Percentiles rank a stretch among this genome's conserved stretches.
Evolutionary conservation across 2,888 invertebrate species (phyloP).

Genomic region (Dichetophora obliterata): DNA sequence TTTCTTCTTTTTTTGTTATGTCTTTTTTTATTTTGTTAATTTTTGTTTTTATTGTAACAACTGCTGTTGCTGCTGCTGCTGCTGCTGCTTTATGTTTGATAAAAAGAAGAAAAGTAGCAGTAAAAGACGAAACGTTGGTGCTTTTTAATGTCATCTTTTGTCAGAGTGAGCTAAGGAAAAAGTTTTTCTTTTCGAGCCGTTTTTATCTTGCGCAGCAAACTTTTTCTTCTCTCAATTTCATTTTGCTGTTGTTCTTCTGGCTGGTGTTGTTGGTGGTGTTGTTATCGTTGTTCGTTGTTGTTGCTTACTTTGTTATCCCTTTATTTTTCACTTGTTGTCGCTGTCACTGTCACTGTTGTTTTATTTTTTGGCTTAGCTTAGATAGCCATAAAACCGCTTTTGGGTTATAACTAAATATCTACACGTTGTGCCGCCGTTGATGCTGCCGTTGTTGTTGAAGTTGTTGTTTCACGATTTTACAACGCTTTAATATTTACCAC

Average conservation of each 20-base stretch:
- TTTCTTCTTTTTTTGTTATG: neutral
- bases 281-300: neutral
- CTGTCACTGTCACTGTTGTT: neutral
- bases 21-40: neutral
- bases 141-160: constrained; percentile 11
- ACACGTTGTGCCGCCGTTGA: neutral
- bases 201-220: constrained; percentile 10
- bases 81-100: neutral
- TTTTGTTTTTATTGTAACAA: neutral
- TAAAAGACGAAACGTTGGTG: neutral
- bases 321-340: neutral
- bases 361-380: neutral
- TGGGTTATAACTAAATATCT: constrained; percentile 17
- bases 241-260: neutral
- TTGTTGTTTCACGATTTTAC: constrained; percentile 9
- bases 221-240: constrained; percentile 21
- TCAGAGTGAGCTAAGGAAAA: neutral
- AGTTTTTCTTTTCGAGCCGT: constrained; percentile 5
- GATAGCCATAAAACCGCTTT: constrained; percentile 2
- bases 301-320: constrained; percentile 6
- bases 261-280: neutral
- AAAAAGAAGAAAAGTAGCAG: neutral
- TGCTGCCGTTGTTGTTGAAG: neutral
- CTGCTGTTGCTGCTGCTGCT: neutral
- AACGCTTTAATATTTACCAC: constrained; percentile 13